A percentile compares a stretch with the other conserved stretches of the same genome.
phyloP scores from a whole-genome alignment of 2,797 vertebrate species.

The Etheostoma nigrum region DNA sequence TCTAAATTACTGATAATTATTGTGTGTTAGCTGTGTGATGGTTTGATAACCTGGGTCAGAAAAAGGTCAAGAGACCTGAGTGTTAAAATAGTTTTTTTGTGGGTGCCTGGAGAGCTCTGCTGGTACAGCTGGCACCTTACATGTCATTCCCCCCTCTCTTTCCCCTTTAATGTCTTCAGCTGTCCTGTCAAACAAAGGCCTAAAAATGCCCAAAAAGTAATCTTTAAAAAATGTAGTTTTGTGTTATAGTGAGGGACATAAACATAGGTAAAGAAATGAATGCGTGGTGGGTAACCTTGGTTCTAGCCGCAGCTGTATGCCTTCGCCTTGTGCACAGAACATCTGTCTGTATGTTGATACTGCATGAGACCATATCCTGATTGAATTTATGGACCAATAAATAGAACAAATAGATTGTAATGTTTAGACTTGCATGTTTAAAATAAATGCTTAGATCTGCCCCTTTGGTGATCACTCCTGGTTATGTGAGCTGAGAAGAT shows the following conservation, averaged over 20 bases:
- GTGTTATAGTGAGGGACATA: constrained; percentile 39
- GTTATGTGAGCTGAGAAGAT: constrained; percentile 57
- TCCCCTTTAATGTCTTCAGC: too few relatives aligned
- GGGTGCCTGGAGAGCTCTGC: too few relatives aligned
- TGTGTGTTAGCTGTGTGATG: not conserved
- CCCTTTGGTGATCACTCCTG: constrained; percentile 44
- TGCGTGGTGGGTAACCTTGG: constrained; percentile 27
- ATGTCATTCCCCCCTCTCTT: too few relatives aligned
- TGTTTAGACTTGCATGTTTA: constrained; percentile 54
- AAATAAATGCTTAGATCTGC: constrained; percentile 43
- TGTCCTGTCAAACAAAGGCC: too few relatives aligned
- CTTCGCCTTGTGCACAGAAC: constrained; percentile 29
- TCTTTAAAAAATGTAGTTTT: not conserved
- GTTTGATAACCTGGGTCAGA: not conserved
- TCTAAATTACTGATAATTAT: not conserved
- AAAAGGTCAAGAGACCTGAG: constrained; percentile 10
- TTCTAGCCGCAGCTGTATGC: constrained; percentile 2
- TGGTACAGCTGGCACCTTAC: too few relatives aligned
- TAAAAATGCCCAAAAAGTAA: too few relatives aligned
- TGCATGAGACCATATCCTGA: constrained; percentile 54
- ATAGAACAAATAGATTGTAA: constrained; percentile 65
- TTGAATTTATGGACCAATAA: constrained; percentile 60
- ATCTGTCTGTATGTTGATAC: constrained; percentile 53
- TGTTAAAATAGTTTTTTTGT: not conserved
- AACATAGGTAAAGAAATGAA: constrained; percentile 37